These are phyloP conservation scores for Drosophila pseudoananassae DNA, from an alignment of 1,140 invertebrate species.

Conservation along the genomic window DNA sequence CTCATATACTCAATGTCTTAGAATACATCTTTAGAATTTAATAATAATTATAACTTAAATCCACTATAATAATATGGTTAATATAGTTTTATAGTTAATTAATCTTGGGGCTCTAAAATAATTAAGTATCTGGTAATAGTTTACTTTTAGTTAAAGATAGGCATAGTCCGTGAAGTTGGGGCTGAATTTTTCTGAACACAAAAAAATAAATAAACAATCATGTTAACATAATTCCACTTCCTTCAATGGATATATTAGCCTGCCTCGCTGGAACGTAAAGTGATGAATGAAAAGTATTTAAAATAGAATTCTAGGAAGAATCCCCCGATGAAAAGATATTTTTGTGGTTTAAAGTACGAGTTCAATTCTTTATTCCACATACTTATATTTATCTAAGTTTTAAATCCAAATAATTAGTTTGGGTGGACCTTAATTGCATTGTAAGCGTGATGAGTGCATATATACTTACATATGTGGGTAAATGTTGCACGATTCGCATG, in stretches of 20 bases:
- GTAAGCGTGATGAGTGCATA: constrained; percentile 46
- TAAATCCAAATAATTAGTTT: constrained; percentile 25
- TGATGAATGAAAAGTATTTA: not conserved
- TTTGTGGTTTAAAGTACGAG: too few species aligned
- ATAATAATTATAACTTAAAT: too few species aligned
- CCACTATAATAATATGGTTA: too few species aligned
- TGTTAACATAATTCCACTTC: not conserved
- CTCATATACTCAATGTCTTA: too few species aligned
- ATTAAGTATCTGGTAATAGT: too few species aligned
- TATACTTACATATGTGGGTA: constrained; percentile 32
- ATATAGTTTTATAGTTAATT: too few species aligned
- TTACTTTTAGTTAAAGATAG: not conserved
- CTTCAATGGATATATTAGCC: not conserved
- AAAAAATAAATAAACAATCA: not conserved
- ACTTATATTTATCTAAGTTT: constrained; percentile 21
- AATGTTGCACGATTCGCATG: constrained; percentile 51
- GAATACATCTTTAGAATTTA: too few species aligned
- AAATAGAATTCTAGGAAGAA: not conserved
- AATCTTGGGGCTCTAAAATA: too few species aligned
- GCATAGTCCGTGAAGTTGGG: not conserved
- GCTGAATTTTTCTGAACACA: not conserved
- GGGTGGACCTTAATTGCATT: constrained; percentile 15
- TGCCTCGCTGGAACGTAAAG: not conserved
- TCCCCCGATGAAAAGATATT: not conserved
- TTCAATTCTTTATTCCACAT: too few species aligned